Evolutionary conservation across 2,888 invertebrate species (phyloP).

Genomic region (Heliothis peltigera): DNA sequence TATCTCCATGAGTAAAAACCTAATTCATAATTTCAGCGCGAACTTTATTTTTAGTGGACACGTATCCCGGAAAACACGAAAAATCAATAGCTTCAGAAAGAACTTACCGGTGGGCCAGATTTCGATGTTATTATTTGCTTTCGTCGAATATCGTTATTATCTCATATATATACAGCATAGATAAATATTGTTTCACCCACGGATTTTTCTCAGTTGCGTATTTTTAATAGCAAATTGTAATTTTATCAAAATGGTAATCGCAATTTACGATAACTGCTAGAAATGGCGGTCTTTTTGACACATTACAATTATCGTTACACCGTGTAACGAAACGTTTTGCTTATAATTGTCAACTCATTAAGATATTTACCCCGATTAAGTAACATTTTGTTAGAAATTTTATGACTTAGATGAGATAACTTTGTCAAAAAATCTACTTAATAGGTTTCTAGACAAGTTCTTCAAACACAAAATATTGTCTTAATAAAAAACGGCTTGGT

Average conservation of each 20-base stretch:
- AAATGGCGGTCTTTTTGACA: constrained; percentile 59
- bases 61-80: constrained; percentile 16
- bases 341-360: neutral
- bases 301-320: neutral
- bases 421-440: no score
- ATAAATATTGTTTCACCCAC: neutral
- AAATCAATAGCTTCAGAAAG: constrained; percentile 16
- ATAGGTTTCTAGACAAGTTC: no score
- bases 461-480: no score
- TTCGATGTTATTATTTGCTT: neutral
- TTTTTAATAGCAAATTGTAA: constrained; percentile 4
- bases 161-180: neutral
- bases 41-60: constrained; percentile 9
- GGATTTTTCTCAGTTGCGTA: constrained; percentile 12
- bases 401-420: no score
- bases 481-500: no score
- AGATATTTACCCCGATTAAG: neutral
- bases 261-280: constrained; percentile 11
- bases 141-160: neutral
- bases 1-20: no score
- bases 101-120: constrained; percentile 13
- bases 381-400: neutral
- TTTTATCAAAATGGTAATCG: constrained; percentile 6
- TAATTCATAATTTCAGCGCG: no score
- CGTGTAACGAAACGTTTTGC: constrained; percentile 31